Evolutionary conservation across 1,140 invertebrate species (phyloP), one percentile per base, ranked within the genome.

Genomic region (Cherax quadricarinatus): DNA sequence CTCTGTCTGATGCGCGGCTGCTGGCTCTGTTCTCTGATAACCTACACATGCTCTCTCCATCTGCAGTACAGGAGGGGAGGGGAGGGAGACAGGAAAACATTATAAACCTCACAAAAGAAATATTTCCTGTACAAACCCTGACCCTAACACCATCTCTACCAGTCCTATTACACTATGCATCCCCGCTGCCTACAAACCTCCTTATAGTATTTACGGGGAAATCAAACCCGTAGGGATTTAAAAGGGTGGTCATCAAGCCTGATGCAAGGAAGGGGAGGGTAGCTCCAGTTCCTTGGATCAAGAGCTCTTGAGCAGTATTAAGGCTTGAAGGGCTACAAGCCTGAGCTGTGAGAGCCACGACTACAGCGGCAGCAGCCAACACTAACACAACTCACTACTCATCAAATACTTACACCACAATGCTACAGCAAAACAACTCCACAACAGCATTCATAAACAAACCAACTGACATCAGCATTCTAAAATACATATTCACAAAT

Each of bases 1-100:
- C 89, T n/a, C 93, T 24, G 57, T 92, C 88, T 3, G 91, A 92
- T 4, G 85, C 83, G 57, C 91, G 85, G 53, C 89, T 89, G 79
- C 86, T 91, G 80, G 89, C 88, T 41, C 91, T 78, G 81, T 89
- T 86, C 30, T 84, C 75, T 24, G 86, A 78, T n/a, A 80, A 30
- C 21, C 93, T 88, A 60, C 70, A 86, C 48, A 73, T 60, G 79
- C 86, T 82, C 62, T 86, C 93, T 21, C 87, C 89, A 83, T 89
- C 90, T 79, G 80, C 80, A 12, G n/a, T 57, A n/a, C 2, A 1
- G 51, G 78, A 16, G n/a, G 49, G 30, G 30, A 41, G 30, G 30
- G 0, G 30, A 41, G 16, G 16, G 48, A 57, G 7, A 24, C 1
- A 24, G n/a, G 60, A 30, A 41, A 80, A 51, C 30, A 41, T 80